phyloP scores from a whole-genome alignment of 2,888 invertebrate species.

The Alcis repandata region DNA sequence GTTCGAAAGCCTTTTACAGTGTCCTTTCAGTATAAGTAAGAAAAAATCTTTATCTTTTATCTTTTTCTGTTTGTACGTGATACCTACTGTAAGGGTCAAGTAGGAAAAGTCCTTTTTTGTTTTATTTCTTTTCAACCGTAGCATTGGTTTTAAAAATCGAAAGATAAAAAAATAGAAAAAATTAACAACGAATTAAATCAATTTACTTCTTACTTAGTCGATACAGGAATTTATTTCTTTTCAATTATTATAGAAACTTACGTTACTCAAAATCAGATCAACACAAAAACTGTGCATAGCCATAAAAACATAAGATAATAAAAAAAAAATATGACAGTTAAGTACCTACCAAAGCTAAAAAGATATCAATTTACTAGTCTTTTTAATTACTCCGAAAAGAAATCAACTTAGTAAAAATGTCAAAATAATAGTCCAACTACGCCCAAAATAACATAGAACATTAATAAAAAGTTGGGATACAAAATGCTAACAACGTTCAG shows the following conservation, averaged over 20 bases:
- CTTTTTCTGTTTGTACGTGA: conserved; percentile 33
- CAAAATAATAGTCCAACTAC: not conserved
- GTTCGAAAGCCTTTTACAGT: conserved; percentile 53
- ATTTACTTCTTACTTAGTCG: no score
- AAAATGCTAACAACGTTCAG: not conserved
- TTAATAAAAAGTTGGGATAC: not conserved
- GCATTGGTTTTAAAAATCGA: no score
- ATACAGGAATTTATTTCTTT: no score
- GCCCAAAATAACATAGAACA: not conserved
- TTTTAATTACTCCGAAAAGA: not conserved
- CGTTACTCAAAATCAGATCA: no score
- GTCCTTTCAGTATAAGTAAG: conserved; percentile 56
- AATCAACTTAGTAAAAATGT: not conserved
- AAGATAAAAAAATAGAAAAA: no score
- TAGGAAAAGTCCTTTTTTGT: not conserved
- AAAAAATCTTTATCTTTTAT: conserved; percentile 57
- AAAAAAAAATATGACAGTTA: no score
- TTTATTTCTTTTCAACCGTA: not conserved
- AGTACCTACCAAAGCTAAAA: no score
- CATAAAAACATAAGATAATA: no score
- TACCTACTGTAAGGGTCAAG: conserved; percentile 20
- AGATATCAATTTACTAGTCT: no score
- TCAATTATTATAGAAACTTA: no score
- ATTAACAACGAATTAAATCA: no score
- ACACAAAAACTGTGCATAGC: no score